Evolutionary conservation across 1,140 invertebrate species (phyloP), one percentile per base, ranked within the genome.

Genomic region (Drosophila kohkoa): DNA sequence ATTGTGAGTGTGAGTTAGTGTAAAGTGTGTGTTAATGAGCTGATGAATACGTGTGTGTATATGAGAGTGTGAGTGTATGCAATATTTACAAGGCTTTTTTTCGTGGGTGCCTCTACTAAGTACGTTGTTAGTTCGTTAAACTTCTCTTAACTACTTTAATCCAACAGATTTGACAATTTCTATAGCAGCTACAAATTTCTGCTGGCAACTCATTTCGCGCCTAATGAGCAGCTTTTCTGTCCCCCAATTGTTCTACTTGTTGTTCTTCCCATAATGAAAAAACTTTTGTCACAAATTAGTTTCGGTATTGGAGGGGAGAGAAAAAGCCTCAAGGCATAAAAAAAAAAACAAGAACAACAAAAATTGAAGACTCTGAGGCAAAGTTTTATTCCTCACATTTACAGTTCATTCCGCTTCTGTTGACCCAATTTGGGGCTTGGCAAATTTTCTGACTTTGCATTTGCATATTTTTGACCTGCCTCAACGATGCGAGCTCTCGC

Each of bases 41-140:
- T 76, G 70, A 49, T 73, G 54, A 45, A 51, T 54, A 48, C 54
- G 54, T 57, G 62, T 20, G 11, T 68, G 25, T 20, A 45, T 58
- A 46, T 10, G 35, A 45, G 55, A 45, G 55, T 67, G 54, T 57
- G 62, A 32, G 15, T 68, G 13, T 38, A 60, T 58, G 54, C 38
- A 60, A 64, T 71, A 88, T 87, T 48, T 87, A 87, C 85, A 87
- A 77, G 70, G 64, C 62, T 71, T 77, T 32, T 32, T 25, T 25
- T 25, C 20, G 3, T 25, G 25, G 11, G 8, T 54, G 48, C 32
- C 59, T 48, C 70, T 51, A 60, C 55, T 64, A 54, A 58, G 30
- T 70, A 68, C 38, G 43, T 70, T 48, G 75, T 82, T 85, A 79
- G 81, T 49, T 63, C 7, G 13, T 49, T 64, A 15, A 52, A 52